phyloP scores from a whole-genome alignment of 1,140 invertebrate species.

The Leptopilina boulardi region DNA sequence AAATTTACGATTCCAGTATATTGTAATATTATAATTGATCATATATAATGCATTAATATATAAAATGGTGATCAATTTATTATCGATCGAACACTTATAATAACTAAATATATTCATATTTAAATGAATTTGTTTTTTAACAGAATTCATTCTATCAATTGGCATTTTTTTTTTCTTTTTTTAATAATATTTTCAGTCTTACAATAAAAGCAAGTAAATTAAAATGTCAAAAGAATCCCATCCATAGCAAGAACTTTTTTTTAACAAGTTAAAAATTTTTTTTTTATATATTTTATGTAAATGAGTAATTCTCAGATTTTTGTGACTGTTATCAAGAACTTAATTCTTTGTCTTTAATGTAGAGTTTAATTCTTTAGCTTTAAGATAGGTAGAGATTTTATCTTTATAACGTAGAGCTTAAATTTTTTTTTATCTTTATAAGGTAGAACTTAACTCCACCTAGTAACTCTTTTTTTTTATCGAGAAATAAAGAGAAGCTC shows the following conservation, averaged over 20 bases:
- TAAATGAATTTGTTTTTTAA: neutral
- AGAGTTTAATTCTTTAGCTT: too few species aligned
- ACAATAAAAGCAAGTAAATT: slow-evolving; percentile 69
- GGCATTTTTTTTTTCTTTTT: slow-evolving; percentile 45
- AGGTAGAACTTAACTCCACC: neutral
- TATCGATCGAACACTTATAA: slow-evolving; percentile 17
- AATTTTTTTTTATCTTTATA: too few species aligned
- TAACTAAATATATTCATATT: too few species aligned
- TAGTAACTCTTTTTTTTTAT: neutral
- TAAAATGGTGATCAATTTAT: slow-evolving; percentile 46
- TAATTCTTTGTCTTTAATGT: neutral
- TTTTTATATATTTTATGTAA: neutral
- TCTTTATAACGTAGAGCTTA: too few species aligned
- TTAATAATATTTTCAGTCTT: slow-evolving; percentile 66
- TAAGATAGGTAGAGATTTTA: too few species aligned
- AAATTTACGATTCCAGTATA: slow-evolving; percentile 34
- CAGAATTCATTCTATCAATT: slow-evolving; percentile 41
- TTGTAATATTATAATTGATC: slow-evolving; percentile 49
- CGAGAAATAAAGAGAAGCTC: slow-evolving; percentile 13
- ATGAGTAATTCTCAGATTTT: neutral
- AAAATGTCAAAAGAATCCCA: slow-evolving; percentile 67
- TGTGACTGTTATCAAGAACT: neutral
- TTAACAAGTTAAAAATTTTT: slow-evolving; percentile 50
- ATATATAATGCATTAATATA: slow-evolving; percentile 53
- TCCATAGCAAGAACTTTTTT: slow-evolving; percentile 66